Evolutionary conservation across 2,797 vertebrate species (phyloP), one percentile per base, ranked within the genome.

Genomic region (Spheniscus humboldti): DNA sequence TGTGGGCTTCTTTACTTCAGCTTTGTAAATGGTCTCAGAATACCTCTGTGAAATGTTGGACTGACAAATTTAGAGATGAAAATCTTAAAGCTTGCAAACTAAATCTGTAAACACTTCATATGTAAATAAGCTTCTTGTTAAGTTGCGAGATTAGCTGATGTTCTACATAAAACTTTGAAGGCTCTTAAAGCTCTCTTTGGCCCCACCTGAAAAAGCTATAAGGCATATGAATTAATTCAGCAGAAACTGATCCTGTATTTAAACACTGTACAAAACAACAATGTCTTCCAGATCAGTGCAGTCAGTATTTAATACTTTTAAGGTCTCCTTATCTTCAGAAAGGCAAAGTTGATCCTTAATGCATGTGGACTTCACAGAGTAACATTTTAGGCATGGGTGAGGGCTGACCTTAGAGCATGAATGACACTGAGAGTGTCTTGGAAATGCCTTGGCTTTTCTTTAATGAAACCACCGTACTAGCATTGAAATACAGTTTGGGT

Each of bases 401-500:
- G 8, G n/a, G 19, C 10, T 76, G 57, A 48, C 9, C 23, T 76
- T 41, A 43, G 10, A 53, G 9, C 18, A 53, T 19, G 14, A n/a
- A 73, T 39, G 30, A 39, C 13, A n/a, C 6, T 31, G 16, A 4
- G 30, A 47, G 2, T 15, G 5, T 22, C 41, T 77, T 80, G 47
- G n/a, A 80, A 90, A 50, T 37, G 16, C 9, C 27, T 73, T 57
- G 28, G 24, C 2, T 69, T 84, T 88, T 59, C 30, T 56, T 37
- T 50, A 56, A 35, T 55, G n/a, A 62, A 63, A 45, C 9, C 5
- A 35, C 23, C 0, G 0, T 17, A 14, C 4, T 37, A 27, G 11
- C 5, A 24, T 7, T 37, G 30, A 55, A 50, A 75, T n/a, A 18
- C 3, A 87, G 9, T 16, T 86, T 79, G 17, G 13, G 7, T 64